Conservation (phyloP, 2,797 vertebrate genomes). For the Menidia menidia region DNA sequence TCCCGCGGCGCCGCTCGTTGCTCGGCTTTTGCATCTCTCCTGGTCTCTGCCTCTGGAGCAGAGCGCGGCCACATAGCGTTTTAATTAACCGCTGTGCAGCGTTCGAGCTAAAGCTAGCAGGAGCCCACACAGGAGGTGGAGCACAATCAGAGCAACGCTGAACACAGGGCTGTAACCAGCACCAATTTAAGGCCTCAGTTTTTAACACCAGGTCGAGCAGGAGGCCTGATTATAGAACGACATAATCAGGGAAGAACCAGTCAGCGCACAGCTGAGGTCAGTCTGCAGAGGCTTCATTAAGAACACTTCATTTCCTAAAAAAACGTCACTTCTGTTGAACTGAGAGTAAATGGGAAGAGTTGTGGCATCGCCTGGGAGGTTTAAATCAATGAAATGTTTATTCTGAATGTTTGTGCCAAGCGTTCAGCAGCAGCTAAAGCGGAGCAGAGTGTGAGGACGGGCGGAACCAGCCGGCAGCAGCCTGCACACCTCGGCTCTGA, state of each 20-base stretch:
- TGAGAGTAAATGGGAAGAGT: too few species aligned
- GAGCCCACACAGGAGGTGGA: conserved; percentile 33
- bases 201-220: conserved; percentile 5
- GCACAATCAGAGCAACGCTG: conserved; percentile 21
- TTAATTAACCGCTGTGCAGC: conserved; percentile 60
- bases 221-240: neutral
- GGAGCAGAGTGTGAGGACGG: too few species aligned
- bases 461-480: too few species aligned
- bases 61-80: conserved; percentile 57
- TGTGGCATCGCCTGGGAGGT: too few species aligned
- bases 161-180: conserved; percentile 1
- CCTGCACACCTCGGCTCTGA: too few species aligned
- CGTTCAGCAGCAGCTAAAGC: too few species aligned
- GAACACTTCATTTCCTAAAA: too few species aligned
- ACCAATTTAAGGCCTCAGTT: neutral
- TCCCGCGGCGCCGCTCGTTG: conserved; percentile 5
- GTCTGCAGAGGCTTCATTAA: too few species aligned
- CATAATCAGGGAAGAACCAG: neutral
- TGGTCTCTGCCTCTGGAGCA: conserved; percentile 33
- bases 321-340: too few species aligned
- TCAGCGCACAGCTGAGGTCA: neutral
- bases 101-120: conserved; percentile 26
- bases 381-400: too few species aligned
- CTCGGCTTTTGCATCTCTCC: neutral
- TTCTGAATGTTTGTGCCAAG: too few species aligned